Base-by-base conservation (phyloP, 2,113 vertebrate species). In the Erythrocercus mccallii region DNA sequence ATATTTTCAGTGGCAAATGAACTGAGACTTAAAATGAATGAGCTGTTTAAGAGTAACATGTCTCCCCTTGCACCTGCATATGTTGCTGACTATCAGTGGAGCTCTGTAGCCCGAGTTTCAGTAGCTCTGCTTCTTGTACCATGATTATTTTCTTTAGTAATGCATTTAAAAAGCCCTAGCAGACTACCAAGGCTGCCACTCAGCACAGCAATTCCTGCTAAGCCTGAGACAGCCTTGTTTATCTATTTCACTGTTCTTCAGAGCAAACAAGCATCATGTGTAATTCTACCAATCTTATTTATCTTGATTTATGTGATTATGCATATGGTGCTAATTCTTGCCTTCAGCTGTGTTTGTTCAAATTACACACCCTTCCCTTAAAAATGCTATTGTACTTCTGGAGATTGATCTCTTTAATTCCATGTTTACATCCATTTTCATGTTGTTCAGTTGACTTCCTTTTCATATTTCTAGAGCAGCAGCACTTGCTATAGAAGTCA, bases 1-100 rank as follows among this genome's bases (percentile, higher is more conserved):
- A 93, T 88, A 92, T 93, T 96, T 95, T 80, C 90, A 71, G 93
- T 90, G 86, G 92, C 92, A 95, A 94, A 97, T 95, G 93, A 96
- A 62, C 93, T 88, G 93, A 96, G 94, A 96, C 85, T 78, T 88
- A 88, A 86, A 97, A 94, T 92, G 90, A 97, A 94, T 60, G 90
- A 90, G 85, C 94, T 97, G 93, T 88, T 94, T 96, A 95, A 90
- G 90, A 93, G 85, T 15, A 61, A 54, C 92, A 28, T 13, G 76
- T 77, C 83, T 95, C 77, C 82, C 69, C 76, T 90, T 81, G 82
- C 91, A 95, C 92, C 80, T 96, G 73, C 71, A 56, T 38, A 57
- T 2, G 2, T 15, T 94, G 88, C 85, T 33, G 24, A 42, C 84
- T 93, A 86, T 88, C 76, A 15, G 60, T n/a, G 72, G 85, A 93